These are phyloP conservation scores for Crematogaster levior DNA, from an alignment of 2,888 invertebrate genomes.

Conservation along the genomic window DNA sequence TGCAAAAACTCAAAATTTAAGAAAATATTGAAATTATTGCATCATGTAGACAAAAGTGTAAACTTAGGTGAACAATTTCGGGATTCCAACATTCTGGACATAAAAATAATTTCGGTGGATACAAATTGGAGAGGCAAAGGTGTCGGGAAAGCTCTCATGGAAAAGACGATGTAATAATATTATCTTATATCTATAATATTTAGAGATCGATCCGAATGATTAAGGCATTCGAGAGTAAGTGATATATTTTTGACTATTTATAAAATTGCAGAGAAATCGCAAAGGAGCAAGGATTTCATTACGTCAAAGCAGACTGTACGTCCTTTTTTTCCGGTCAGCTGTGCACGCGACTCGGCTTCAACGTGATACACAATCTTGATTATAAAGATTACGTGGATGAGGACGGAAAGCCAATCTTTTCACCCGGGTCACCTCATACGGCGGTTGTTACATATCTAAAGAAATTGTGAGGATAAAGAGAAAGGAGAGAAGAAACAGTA, in stretches of 20 bases:
- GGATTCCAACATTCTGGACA: constrained; percentile 87
- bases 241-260: constrained; percentile 17
- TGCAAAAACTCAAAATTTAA: constrained; percentile 89
- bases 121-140: constrained; percentile 89
- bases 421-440: constrained; percentile 89
- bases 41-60: constrained; percentile 87
- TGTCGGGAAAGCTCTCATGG: constrained; percentile 89
- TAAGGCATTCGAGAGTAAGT: neutral
- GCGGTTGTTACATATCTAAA: constrained; percentile 88
- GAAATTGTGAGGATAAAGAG: constrained; percentile 52
- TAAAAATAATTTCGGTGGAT: constrained; percentile 90
- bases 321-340: constrained; percentile 92
- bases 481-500: too few relatives aligned
- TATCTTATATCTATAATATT: neutral
- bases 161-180: constrained; percentile 89
- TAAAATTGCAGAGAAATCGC: constrained; percentile 88
- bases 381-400: constrained; percentile 90
- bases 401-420: constrained; percentile 88
- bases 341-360: constrained; percentile 90
- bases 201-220: neutral
- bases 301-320: constrained; percentile 91
- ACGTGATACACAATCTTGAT: constrained; percentile 88
- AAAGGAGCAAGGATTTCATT: constrained; percentile 86
- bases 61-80: constrained; percentile 88
- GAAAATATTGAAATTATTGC: constrained; percentile 88